phyloP scores from a whole-genome alignment of 1,140 invertebrate species.

The Polyergus mexicanus region DNA sequence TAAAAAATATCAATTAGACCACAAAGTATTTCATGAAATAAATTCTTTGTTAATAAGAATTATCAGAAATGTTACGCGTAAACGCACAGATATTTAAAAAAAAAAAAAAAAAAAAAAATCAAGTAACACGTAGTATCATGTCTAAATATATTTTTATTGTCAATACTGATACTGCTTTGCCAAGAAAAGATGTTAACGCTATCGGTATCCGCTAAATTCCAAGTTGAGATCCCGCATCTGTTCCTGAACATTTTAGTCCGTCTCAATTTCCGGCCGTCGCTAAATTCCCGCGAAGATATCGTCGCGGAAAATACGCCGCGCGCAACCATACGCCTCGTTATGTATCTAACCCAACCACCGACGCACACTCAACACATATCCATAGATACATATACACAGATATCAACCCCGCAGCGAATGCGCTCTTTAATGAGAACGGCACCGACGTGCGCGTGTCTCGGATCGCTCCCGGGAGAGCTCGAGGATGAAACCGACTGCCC shows the following conservation, averaged over 20 bases:
- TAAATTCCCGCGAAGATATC: slow-evolving; percentile 55
- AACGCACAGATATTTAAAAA: neutral
- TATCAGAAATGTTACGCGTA: neutral
- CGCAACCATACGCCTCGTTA: slow-evolving; percentile 21
- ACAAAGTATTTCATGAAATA: neutral
- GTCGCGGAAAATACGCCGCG: slow-evolving; percentile 38
- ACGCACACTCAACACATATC: neutral
- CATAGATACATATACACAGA: neutral
- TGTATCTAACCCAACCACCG: slow-evolving; percentile 1
- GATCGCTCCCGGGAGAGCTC: neutral
- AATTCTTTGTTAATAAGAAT: neutral
- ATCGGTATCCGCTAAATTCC: slow-evolving; percentile 23
- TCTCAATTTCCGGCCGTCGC: slow-evolving; percentile 44
- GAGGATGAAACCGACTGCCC: slow-evolving; percentile 32
- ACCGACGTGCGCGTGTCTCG: slow-evolving; percentile 25
- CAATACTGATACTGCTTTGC: neutral
- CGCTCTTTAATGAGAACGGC: slow-evolving; percentile 57
- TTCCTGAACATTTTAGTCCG: slow-evolving; percentile 29
- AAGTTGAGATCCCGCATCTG: neutral
- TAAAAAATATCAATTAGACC: neutral
- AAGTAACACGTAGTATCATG: neutral
- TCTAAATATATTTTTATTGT: neutral
- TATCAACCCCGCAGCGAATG: slow-evolving; percentile 3
- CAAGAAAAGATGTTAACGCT: neutral
- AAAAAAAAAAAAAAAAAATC: neutral